These are phyloP conservation scores for Dynastes tityus DNA, from an alignment of 2,888 invertebrate species.

Conservation along the genomic window DNA sequence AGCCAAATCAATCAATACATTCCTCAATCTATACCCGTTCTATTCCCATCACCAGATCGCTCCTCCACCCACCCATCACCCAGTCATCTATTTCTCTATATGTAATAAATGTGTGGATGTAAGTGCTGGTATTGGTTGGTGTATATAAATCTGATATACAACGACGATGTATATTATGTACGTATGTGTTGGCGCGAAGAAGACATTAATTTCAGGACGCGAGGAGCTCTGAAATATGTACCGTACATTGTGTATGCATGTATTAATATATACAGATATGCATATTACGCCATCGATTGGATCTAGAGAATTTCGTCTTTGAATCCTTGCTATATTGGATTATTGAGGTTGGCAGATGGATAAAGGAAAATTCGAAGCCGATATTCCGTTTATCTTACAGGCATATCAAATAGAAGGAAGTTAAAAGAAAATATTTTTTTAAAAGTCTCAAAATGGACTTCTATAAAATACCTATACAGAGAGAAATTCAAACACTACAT, in stretches of 20 bases:
- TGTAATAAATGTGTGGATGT: neutral
- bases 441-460: no score
- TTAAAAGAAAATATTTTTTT: no score
- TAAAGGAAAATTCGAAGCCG: no score
- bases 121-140: neutral
- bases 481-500: no score
- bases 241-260: neutral
- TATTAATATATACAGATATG: neutral
- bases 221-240: neutral
- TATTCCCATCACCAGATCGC: neutral
- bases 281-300: conserved; percentile 1
- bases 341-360: no score
- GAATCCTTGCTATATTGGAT: no score
- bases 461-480: no score
- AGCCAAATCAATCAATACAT: conserved; percentile 15
- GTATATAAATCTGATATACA: no score
- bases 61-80: neutral
- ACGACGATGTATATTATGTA: no score
- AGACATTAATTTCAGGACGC: neutral
- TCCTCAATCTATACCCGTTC: conserved; percentile 1
- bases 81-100: neutral
- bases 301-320: neutral
- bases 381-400: no score
- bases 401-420: no score
- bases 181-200: neutral